Base-by-base conservation (phyloP, 2,888 invertebrate species). In the Keiferia lycopersicella region DNA sequence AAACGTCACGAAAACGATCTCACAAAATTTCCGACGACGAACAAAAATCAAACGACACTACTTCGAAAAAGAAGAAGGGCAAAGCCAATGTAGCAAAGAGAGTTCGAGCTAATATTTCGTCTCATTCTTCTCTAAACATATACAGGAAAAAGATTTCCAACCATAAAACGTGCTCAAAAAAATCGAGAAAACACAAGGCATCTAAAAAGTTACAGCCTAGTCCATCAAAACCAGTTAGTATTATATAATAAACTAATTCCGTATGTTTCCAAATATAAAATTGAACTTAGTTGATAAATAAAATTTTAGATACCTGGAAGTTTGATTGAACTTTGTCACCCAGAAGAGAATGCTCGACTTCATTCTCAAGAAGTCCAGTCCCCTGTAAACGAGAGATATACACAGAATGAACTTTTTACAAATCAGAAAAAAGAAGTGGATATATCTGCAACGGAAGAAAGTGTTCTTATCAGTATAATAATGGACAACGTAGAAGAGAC, bases 231-330 rank as follows among this genome's bases (percentile, higher is more conserved):
- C 87, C 87, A 60, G 88, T 82, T 69, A 80, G 80, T 73, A 18
- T 50, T 1, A 18, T 12, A 3, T 8, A 18, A 22, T 11, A 3
- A 7, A 22, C 14, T 50, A 2, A 10, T 30, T n/a, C n/a, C 16
- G 6, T n/a, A 16, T 45, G 30, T 3, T 20, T 51, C 7, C 8
- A 20, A 8, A 10, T 7, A 16, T n/a, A 12, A 58, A 58, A 12
- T 22, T 22, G 38, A 18, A 39, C n/a, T 26, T 18, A 41, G 8
- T 45, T 45, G 12, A 60, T 10, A 8, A 14, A 1, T 1, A 18
- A n/a, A 16, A 61, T 48, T 61, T 61, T 51, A 90, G 89, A 87
- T 89, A 73, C 84, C 87, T 30, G 75, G 72, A 68, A 86, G 78
- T 70, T 71, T 86, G 34, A 80, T 83, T 53, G 76, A 82, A 64